Conservation (phyloP, 2,888 invertebrate species). For the Chrysina gloriosa region DNA sequence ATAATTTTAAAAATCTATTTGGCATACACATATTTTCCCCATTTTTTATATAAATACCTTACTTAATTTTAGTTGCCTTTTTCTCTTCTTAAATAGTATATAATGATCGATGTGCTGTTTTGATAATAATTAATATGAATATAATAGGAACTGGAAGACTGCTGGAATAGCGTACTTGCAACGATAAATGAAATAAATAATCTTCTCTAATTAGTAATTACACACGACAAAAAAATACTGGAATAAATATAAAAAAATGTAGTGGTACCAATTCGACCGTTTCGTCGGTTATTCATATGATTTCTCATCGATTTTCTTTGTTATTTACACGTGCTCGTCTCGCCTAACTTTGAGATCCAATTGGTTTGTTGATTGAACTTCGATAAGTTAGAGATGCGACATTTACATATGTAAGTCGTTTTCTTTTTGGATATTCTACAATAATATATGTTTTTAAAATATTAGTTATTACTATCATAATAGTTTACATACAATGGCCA, state of each 20-base stretch:
- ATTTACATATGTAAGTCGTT: conserved; percentile 2
- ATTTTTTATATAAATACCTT: not conserved
- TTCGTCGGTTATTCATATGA: not conserved
- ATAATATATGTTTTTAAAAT: not conserved
- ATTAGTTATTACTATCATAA: conserved; percentile 19
- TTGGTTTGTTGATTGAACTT: conserved; percentile 45
- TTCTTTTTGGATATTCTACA: not conserved
- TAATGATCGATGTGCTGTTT: conserved; percentile 5
- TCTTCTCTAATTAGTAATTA: conserved; percentile 14
- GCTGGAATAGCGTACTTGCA: conserved; percentile 37
- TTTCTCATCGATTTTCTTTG: conserved; percentile 21
- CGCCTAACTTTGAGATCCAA: conserved; percentile 53
- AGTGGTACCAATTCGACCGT: not conserved
- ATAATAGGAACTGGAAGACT: conserved; percentile 43
- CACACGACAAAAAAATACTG: conserved; percentile 17
- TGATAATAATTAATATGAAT: conserved; percentile 20
- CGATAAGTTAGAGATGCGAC: conserved; percentile 36
- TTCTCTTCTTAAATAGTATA: not conserved
- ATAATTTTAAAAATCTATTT: not conserved
- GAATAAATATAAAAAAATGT: conserved; percentile 30
- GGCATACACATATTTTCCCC: not conserved
- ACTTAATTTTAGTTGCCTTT: not conserved
- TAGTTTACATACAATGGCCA: conserved; percentile 40
- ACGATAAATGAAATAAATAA: conserved; percentile 40
- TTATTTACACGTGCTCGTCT: conserved; percentile 46